These are phyloP conservation scores for Neodiprion fabricii DNA, from an alignment of 1,140 invertebrate genomes.

Conservation along the genomic window DNA sequence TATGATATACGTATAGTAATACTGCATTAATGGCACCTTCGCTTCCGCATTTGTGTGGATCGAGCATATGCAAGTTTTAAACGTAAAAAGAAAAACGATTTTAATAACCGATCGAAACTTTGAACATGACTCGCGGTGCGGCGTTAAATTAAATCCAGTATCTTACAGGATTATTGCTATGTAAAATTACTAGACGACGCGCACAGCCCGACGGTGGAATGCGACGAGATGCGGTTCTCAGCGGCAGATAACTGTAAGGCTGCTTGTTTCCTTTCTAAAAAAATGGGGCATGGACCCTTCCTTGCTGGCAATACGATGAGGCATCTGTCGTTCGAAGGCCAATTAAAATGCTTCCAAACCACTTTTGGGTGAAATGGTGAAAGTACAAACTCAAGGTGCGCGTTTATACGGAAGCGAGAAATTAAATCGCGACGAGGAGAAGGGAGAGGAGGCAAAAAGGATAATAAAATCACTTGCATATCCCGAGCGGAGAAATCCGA, in stretches of 20 bases:
- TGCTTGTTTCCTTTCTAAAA: slow-evolving; percentile 48
- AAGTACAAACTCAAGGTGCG: neutral
- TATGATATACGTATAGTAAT: too few species aligned
- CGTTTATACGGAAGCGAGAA: neutral
- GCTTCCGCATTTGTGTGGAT: too few species aligned
- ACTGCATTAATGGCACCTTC: too few species aligned
- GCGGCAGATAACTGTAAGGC: slow-evolving; percentile 47
- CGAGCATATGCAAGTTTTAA: too few species aligned
- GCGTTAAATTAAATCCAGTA: neutral
- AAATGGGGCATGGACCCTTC: slow-evolving; percentile 42
- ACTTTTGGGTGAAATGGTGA: slow-evolving; percentile 7
- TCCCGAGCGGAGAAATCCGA: neutral
- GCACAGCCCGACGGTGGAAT: slow-evolving; percentile 3
- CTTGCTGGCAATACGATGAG: slow-evolving; percentile 3
- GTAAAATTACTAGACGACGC: neutral
- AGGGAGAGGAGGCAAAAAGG: neutral
- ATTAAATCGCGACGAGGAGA: neutral
- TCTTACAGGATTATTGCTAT: neutral
- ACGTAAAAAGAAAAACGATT: too few species aligned
- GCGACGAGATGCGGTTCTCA: slow-evolving; percentile 14
- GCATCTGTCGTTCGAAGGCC: neutral
- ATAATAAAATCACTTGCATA: neutral
- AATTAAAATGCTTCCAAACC: slow-evolving; percentile 2
- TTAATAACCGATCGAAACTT: too few species aligned
- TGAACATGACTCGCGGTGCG: too few species aligned